These are phyloP conservation scores for Melanargia galathea DNA, from an alignment of 2,888 invertebrate species.

Conservation along the genomic window DNA sequence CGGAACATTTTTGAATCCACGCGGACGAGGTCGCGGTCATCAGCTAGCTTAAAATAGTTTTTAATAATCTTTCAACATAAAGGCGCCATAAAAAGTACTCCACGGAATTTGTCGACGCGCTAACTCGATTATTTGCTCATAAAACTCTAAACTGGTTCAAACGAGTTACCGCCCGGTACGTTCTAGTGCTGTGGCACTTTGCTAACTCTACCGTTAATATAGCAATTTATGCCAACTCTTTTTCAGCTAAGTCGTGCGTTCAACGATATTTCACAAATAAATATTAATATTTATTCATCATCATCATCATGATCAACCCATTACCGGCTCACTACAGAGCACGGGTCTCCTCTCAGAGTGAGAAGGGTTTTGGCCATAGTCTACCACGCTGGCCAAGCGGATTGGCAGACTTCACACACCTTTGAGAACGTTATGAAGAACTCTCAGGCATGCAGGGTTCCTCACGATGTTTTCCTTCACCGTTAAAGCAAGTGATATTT, in stretches of 20 bases:
- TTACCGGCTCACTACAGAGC: too few species aligned
- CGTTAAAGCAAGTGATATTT: too few species aligned
- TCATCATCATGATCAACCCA: too few species aligned
- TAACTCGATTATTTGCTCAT: conserved; percentile 29
- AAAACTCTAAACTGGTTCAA: conserved; percentile 28
- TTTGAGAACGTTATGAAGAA: too few species aligned
- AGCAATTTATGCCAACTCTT: conserved; percentile 31
- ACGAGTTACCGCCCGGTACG: conserved; percentile 21
- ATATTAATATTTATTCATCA: neutral
- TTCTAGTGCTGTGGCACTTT: conserved; percentile 24
- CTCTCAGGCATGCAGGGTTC: too few species aligned
- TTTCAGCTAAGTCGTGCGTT: conserved; percentile 14
- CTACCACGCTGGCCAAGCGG: too few species aligned
- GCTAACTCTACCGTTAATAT: conserved; percentile 28
- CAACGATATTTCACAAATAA: neutral
- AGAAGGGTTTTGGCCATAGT: too few species aligned
- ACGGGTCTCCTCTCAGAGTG: too few species aligned
- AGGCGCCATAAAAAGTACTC: conserved; percentile 7
- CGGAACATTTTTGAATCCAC: too few species aligned
- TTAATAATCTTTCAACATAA: conserved; percentile 4
- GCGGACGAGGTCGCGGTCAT: too few species aligned
- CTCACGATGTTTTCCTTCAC: too few species aligned
- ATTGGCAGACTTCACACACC: too few species aligned
- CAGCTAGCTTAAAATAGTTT: neutral
- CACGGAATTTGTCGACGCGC: conserved; percentile 1